These are phyloP conservation scores for Sphaeramia orbicularis DNA, from an alignment of 2,797 vertebrate genomes.

Conservation along the genomic window DNA sequence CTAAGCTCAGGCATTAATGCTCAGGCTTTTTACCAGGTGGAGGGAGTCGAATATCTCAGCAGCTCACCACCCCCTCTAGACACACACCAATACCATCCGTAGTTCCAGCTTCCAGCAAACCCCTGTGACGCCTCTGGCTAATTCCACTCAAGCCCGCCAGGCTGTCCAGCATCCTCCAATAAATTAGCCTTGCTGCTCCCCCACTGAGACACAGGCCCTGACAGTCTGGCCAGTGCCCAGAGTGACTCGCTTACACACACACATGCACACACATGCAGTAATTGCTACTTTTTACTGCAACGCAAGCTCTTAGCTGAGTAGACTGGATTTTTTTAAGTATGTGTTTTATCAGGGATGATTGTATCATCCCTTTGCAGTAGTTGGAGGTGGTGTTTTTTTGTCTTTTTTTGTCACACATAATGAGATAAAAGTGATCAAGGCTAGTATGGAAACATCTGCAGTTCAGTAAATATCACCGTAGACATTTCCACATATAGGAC, in stretches of 20 bases:
- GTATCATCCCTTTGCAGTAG: slow-evolving; percentile 1
- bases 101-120: slow-evolving; percentile 70
- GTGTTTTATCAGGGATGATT: slow-evolving; percentile 1
- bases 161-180: slow-evolving; percentile 74
- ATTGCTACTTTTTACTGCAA: slow-evolving; percentile 42
- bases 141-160: slow-evolving; percentile 73
- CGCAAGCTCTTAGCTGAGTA: slow-evolving; percentile 23
- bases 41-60: slow-evolving; percentile 62
- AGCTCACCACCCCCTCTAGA: slow-evolving; percentile 18
- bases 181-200: slow-evolving; percentile 75
- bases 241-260: slow-evolving; percentile 37
- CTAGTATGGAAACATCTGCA: slow-evolving; percentile 1
- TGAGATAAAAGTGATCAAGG: background rate
- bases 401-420: slow-evolving; percentile 7
- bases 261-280: slow-evolving; percentile 43
- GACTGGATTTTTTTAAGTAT: slow-evolving; percentile 5
- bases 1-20: slow-evolving; percentile 60
- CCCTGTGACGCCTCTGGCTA: slow-evolving; percentile 74
- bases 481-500: background rate
- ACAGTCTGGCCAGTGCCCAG: slow-evolving; percentile 57
- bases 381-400: background rate
- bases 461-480: background rate
- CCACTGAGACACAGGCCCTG: slow-evolving; percentile 55
- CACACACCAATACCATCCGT: slow-evolving; percentile 22
- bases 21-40: slow-evolving; percentile 60